Evolutionary conservation across 1,140 invertebrate species (phyloP).

Genomic region (Metaphire vulgaris): DNA sequence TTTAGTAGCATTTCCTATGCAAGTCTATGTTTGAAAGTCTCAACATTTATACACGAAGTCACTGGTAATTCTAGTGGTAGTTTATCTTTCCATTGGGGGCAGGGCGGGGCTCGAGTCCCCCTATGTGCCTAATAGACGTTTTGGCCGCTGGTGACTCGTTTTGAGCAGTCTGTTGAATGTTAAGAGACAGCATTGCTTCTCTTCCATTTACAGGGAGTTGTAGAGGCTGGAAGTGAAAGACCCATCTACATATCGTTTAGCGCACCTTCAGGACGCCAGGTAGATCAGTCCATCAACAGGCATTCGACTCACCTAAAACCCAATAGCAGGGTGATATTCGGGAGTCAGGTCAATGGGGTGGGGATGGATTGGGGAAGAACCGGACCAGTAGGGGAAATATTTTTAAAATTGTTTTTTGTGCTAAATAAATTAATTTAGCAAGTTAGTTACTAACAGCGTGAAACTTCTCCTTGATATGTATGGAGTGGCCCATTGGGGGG

Average conservation of each 20-base stretch:
- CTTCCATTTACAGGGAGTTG: conserved; percentile 40
- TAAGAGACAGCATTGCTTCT: not conserved
- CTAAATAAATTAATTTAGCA: not conserved
- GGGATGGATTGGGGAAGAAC: not conserved
- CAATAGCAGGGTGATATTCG: not conserved
- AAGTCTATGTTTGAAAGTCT: not conserved
- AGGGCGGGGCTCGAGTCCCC: too few species aligned
- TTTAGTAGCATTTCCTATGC: not conserved
- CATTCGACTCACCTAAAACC: not conserved
- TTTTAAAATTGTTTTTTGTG: not conserved
- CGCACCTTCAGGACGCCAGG: conserved; percentile 45
- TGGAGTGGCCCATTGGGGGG: too few species aligned
- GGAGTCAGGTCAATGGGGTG: not conserved
- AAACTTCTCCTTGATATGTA: too few species aligned
- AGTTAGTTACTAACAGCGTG: not conserved
- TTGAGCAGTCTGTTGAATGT: too few species aligned
- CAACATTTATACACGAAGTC: not conserved
- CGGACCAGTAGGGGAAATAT: not conserved
- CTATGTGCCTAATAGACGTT: too few species aligned
- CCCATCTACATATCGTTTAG: conserved; percentile 47
- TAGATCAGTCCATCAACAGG: conserved; percentile 34
- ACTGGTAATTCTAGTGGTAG: too few species aligned
- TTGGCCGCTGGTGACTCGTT: too few species aligned
- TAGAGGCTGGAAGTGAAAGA: conserved; percentile 49
- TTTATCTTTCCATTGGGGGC: too few species aligned